Conservation (phyloP, 2,888 invertebrate genomes). For the Dione juno region DNA sequence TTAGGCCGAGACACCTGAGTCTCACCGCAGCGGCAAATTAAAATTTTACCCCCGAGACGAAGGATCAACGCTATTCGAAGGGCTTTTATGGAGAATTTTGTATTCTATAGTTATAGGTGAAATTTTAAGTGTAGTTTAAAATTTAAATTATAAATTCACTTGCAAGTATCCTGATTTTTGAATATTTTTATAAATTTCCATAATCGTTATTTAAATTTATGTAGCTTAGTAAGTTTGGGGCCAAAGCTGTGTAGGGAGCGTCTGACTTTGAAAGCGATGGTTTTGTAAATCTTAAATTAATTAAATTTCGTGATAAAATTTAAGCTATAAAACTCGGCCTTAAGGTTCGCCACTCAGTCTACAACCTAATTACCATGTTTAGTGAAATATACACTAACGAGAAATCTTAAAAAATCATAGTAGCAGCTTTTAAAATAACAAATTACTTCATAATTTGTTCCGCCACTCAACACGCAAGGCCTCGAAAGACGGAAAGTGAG, state of each 20-base stretch:
- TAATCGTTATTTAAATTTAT: too few relatives aligned
- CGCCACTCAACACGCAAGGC: not conserved
- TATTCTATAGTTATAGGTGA: not conserved
- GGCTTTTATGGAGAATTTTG: slow-evolving; percentile 2
- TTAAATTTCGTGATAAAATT: too few relatives aligned
- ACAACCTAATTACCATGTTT: too few relatives aligned
- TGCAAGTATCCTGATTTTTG: not conserved
- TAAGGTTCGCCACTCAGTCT: too few relatives aligned
- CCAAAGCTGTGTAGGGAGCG: not conserved
- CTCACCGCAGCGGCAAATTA: slow-evolving; percentile 32
- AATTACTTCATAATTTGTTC: too few relatives aligned
- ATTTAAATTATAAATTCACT: not conserved
- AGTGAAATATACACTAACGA: too few relatives aligned
- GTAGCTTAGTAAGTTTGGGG: not conserved
- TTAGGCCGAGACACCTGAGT: slow-evolving; percentile 35
- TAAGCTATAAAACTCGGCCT: too few relatives aligned
- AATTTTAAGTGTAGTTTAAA: not conserved
- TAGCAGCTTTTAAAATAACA: too few relatives aligned
- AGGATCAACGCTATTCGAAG: slow-evolving; percentile 8
- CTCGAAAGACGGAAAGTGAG: not conserved
- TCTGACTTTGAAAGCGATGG: too few relatives aligned
- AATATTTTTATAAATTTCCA: too few relatives aligned
- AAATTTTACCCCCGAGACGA: slow-evolving; percentile 31
- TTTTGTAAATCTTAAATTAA: too few relatives aligned
- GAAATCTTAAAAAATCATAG: not conserved